phyloP scores from a whole-genome alignment of 2,797 vertebrate species.

The Cheirogaleus major region DNA sequence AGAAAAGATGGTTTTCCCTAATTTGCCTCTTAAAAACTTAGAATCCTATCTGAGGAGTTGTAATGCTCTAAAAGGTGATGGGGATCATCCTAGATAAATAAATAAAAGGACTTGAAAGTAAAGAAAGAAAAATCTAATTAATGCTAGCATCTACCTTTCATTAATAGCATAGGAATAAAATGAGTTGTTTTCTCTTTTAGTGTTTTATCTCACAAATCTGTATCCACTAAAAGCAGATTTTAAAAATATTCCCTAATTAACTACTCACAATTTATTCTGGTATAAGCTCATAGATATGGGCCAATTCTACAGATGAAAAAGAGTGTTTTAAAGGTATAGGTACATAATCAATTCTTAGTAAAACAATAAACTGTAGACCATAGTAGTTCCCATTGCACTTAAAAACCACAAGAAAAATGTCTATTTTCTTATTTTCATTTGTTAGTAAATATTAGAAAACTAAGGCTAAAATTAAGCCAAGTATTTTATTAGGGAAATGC shows the following conservation, averaged over 20 bases:
- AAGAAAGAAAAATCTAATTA: not conserved
- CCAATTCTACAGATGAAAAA: not conserved
- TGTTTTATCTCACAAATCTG: not conserved
- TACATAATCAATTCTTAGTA: not conserved
- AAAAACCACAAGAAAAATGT: not conserved
- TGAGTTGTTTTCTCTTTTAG: not conserved
- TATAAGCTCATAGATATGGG: not conserved
- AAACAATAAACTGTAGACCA: not conserved
- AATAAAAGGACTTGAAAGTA: not conserved
- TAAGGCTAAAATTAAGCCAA: not conserved
- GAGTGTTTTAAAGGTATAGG: not conserved
- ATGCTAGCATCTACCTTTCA: not conserved
- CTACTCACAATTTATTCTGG: not conserved
- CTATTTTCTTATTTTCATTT: not conserved
- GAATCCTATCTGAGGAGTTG: not conserved
- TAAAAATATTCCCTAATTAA: not conserved
- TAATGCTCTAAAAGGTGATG: not conserved
- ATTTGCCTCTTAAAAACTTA: not conserved
- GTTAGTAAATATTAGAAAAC: not conserved
- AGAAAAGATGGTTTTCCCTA: not conserved
- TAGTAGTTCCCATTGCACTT: not conserved
- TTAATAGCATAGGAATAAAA: not conserved
- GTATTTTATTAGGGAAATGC: not conserved
- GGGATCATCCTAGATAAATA: not conserved
- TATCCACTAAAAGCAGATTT: not conserved